phyloP scores from a whole-genome alignment of 1,140 invertebrate species.

The Ylistrum balloti region DNA sequence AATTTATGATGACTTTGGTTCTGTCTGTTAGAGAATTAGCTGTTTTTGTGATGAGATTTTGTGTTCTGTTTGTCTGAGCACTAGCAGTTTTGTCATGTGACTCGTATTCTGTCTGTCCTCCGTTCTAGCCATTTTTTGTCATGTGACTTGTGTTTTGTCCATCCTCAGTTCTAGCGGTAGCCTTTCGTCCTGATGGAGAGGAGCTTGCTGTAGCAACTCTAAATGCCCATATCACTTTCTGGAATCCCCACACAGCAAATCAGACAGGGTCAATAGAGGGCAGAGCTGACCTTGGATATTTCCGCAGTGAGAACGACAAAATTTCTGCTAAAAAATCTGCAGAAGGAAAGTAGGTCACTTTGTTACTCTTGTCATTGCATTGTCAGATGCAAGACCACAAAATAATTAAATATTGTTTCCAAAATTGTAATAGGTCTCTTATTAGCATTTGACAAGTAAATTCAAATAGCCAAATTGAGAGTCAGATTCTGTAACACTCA shows the following conservation, averaged over 20 bases:
- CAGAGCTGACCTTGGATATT: slow-evolving; percentile 92
- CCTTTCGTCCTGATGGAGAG: slow-evolving; percentile 93
- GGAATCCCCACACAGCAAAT: slow-evolving; percentile 87
- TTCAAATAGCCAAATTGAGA: too few species aligned
- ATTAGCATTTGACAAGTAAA: too few species aligned
- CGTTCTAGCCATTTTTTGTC: not conserved
- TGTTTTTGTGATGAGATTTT: too few species aligned
- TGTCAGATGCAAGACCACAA: too few species aligned
- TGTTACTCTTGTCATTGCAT: too few species aligned
- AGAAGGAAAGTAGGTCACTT: slow-evolving; percentile 89
- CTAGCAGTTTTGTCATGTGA: slow-evolving; percentile 76
- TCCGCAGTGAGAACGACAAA: slow-evolving; percentile 91
- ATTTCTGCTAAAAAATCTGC: slow-evolving; percentile 93
- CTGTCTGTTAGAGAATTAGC: too few species aligned
- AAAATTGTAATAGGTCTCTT: too few species aligned
- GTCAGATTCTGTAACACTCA: too few species aligned
- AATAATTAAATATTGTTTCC: too few species aligned
- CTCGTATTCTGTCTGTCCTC: not conserved
- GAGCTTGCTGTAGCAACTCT: slow-evolving; percentile 96
- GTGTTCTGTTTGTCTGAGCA: too few species aligned
- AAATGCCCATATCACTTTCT: slow-evolving; percentile 94
- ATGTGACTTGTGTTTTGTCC: slow-evolving; percentile 41
- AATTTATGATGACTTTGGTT: too few species aligned
- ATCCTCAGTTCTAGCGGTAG: slow-evolving; percentile 87
- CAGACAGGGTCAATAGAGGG: slow-evolving; percentile 94